Evolutionary conservation across 2,888 invertebrate genomes (phyloP), one percentile per base, ranked within the genome.

Genomic region (Fragum sueziense): DNA sequence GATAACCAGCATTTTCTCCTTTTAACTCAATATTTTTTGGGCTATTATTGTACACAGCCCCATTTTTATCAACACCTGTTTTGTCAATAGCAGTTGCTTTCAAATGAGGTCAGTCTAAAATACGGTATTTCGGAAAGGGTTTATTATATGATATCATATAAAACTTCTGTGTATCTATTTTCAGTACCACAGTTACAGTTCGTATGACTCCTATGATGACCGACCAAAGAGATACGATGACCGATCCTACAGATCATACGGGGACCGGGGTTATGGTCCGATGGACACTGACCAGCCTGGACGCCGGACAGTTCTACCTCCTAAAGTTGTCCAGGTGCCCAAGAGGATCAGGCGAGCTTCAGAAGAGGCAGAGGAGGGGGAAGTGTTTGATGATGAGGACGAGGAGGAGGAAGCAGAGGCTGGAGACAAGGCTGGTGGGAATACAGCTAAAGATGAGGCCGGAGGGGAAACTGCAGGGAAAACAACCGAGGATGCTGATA

Each of bases 311-410:
- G 47, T 47, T 9, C 47, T 47, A 4, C 57, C 47, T 52, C 22
- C 14, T 2, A 52, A 51, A 33, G 54, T 33, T 7, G 29, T 54
- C 27, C 7, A 68, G 72, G 22, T 59, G 31, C 31, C 47, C 29
- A 51, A 52, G 22, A 33, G 52, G 69, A 34, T 68, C 31, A 31
- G 71, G 33, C 27, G n/a, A n/a, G 72, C 51, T 0, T n/a, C 52
- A n/a, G 86, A 79, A 34, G 77, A 74, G 34, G 68, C 37, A 41
- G 82, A 78, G 31, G 83, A 79, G 57, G 85, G 74, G 17, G 79
- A 79, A 29, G 79, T 71, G 11, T 74, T 61, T 79, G 84, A 85
- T 68, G 80, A 76, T 57, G 72, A 76, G 22, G 52, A 27, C 52
- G 69, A 51, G 22, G 67, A 41, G 34, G 65, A 34, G 2, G 41